Conservation (phyloP, 2,113 vertebrate species). For the Menura novaehollandiae region DNA sequence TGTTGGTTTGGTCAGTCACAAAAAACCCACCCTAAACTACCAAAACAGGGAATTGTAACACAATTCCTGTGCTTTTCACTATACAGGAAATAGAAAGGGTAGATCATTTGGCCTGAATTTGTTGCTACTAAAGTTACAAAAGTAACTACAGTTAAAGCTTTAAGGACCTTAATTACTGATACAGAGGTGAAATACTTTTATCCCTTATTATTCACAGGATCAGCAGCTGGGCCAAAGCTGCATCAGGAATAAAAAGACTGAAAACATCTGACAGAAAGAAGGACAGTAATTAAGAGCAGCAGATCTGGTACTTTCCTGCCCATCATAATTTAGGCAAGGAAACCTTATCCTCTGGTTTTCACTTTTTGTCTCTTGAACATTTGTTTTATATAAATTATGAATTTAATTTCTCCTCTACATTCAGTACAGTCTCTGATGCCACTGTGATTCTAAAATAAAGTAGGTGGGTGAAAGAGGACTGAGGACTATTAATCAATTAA, state of each 20-base stretch:
- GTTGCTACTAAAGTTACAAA: background rate
- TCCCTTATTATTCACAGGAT: background rate
- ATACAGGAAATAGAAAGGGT: background rate
- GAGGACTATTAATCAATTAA: background rate
- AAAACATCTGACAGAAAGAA: background rate
- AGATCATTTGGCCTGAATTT: background rate
- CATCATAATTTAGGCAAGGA: background rate
- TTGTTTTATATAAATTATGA: background rate
- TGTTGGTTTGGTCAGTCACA: background rate
- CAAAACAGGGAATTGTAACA: background rate
- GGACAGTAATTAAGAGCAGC: background rate
- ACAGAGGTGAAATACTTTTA: background rate
- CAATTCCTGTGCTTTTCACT: background rate
- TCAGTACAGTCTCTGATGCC: background rate
- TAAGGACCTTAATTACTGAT: background rate
- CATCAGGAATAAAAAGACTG: background rate
- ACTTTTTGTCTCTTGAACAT: background rate
- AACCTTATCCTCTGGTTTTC: background rate
- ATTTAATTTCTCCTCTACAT: background rate
- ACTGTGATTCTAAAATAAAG: background rate
- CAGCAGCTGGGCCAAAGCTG: background rate
- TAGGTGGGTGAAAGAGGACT: background rate
- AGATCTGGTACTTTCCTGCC: background rate
- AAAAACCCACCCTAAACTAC: fast-evolving
- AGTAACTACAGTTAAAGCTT: background rate